Evolutionary conservation across 1,140 invertebrate genomes (phyloP).

Genomic region (Drosophila lacteicornis): DNA sequence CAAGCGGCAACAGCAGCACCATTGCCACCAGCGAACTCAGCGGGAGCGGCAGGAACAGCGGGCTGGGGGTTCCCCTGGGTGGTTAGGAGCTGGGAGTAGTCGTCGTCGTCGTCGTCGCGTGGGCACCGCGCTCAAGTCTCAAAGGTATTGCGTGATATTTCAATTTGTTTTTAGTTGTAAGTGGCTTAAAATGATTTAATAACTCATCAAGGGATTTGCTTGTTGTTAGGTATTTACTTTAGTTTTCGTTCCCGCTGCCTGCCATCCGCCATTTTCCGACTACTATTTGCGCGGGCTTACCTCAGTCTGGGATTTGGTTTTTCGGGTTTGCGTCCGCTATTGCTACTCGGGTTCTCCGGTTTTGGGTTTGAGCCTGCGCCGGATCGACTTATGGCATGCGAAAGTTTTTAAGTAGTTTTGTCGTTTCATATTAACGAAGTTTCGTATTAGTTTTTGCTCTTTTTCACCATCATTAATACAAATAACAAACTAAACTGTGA

Average conservation of each 20-base stretch:
- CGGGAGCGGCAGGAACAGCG: constrained; percentile 7
- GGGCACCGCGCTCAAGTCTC: constrained; percentile 60
- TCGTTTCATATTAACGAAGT: constrained; percentile 82
- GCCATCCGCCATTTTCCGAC: constrained; percentile 20
- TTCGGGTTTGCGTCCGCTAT: constrained; percentile 9
- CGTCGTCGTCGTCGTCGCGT: constrained; percentile 53
- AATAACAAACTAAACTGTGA: constrained; percentile 69
- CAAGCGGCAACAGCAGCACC: constrained; percentile 55
- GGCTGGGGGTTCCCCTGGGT: constrained; percentile 1
- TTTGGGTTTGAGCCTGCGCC: constrained; percentile 32
- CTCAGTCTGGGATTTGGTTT: constrained; percentile 29
- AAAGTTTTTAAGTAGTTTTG: constrained; percentile 82
- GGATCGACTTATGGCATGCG: constrained; percentile 65
- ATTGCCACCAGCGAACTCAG: constrained; percentile 32
- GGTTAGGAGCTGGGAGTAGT: not conserved
- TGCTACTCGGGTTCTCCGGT: constrained; percentile 7
- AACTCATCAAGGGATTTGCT: constrained; percentile 83
- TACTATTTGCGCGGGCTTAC: constrained; percentile 42
- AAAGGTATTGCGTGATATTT: constrained; percentile 82
- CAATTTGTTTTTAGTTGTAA: constrained; percentile 84
- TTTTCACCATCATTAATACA: constrained; percentile 77
- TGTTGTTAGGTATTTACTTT: constrained; percentile 80
- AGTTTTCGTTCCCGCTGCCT: constrained; percentile 50
- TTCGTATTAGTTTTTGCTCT: constrained; percentile 80
- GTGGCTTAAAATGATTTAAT: constrained; percentile 84